Evolutionary conservation across 2,113 vertebrate genomes (phyloP).

Genomic region (Laticauda colubrina): DNA sequence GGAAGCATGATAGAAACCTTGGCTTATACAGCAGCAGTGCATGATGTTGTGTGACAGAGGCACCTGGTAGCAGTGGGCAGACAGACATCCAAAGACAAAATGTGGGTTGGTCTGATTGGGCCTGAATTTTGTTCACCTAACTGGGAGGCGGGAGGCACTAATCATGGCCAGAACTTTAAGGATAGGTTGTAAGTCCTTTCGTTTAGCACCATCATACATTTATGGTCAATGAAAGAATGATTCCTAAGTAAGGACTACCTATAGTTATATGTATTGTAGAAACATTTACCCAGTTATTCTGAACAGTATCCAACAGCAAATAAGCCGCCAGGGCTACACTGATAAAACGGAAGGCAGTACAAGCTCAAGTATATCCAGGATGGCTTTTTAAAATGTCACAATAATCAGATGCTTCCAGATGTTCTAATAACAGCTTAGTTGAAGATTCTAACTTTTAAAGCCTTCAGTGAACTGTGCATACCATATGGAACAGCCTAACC

Average conservation of each 20-base stretch:
- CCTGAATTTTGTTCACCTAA: too few relatives aligned
- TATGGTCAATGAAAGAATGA: too few relatives aligned
- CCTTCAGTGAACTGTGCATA: not conserved
- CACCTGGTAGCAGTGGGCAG: not conserved
- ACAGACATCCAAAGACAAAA: not conserved
- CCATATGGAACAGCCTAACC: not conserved
- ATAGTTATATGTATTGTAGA: not conserved
- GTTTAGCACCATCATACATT: too few relatives aligned
- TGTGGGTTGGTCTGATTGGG: not conserved
- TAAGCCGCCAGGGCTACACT: not conserved
- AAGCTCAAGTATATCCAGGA: not conserved
- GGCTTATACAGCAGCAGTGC: not conserved
- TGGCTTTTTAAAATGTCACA: not conserved
- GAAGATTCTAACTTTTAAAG: not conserved
- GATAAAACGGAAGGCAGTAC: not conserved
- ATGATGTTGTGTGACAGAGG: not conserved
- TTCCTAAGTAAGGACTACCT: too few relatives aligned
- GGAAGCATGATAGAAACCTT: not conserved
- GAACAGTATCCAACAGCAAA: not conserved
- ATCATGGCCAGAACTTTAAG: too few relatives aligned
- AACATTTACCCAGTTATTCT: slow-evolving; percentile 10
- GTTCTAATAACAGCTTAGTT: not conserved
- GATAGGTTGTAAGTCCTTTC: too few relatives aligned
- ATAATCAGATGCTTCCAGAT: slow-evolving; percentile 3
- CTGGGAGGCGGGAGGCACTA: too few relatives aligned